Evolutionary conservation across 2,888 invertebrate genomes (phyloP).

Genomic region (Luffia ferchaultella): DNA sequence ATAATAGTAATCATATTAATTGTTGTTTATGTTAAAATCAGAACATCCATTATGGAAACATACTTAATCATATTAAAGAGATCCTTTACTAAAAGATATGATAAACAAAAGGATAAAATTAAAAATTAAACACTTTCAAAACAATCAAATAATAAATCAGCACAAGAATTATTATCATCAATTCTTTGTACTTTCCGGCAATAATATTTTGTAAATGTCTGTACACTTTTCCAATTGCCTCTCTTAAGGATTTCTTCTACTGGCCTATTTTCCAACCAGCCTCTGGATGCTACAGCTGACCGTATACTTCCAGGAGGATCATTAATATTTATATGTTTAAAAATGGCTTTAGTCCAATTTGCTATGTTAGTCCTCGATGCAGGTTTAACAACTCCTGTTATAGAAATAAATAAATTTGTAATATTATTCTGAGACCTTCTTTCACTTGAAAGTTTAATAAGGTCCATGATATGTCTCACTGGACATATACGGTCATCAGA

Average conservation of each 20-base stretch:
- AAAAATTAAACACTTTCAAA: too few species aligned
- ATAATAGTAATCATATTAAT: too few species aligned
- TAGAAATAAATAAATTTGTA: background rate
- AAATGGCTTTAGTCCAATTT: constrained; percentile 11
- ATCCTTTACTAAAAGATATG: too few species aligned
- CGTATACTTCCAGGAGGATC: constrained; percentile 8
- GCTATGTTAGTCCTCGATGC: constrained; percentile 11
- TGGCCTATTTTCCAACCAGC: constrained; percentile 5
- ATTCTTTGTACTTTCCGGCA: constrained; percentile 12
- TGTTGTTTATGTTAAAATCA: too few species aligned
- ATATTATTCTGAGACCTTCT: background rate
- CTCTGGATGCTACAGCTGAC: constrained; percentile 11
- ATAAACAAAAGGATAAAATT: too few species aligned
- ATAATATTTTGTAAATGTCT: constrained; percentile 10
- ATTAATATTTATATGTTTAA: constrained; percentile 6
- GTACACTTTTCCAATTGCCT: constrained; percentile 12
- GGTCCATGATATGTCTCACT: background rate
- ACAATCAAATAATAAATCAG: too few species aligned
- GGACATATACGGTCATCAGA: background rate
- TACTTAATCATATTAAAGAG: too few species aligned
- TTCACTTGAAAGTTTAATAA: background rate
- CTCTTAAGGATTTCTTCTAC: constrained; percentile 10
- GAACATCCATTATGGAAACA: too few species aligned
- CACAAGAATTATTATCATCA: too few species aligned
- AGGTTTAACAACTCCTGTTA: background rate